Evolutionary conservation across 1,140 invertebrate genomes (phyloP).

Genomic region (Scaptomyza hsui): DNA sequence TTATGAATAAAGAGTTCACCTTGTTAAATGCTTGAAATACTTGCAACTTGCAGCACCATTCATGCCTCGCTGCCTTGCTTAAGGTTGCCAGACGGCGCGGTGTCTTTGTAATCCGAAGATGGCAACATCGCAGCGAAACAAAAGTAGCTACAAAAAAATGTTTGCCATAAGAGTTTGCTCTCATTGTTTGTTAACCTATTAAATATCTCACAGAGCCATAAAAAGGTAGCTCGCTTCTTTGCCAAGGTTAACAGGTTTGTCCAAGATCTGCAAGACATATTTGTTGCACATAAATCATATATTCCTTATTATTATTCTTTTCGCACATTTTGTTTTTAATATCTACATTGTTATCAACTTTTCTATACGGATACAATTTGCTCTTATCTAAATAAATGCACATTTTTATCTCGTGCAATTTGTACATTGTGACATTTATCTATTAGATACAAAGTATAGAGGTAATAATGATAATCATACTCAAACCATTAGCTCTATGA

Average conservation of each 20-base stretch:
- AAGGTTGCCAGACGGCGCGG: slow-evolving; percentile 18
- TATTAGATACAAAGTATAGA: slow-evolving; percentile 1
- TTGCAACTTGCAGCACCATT: slow-evolving; percentile 48
- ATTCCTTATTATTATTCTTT: too few relatives aligned
- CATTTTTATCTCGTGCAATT: background rate
- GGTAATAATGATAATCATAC: background rate
- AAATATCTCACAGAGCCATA: slow-evolving; percentile 22
- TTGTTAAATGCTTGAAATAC: slow-evolving; percentile 36
- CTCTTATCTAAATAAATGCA: slow-evolving; percentile 1
- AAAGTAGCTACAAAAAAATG: too few relatives aligned
- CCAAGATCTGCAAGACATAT: background rate
- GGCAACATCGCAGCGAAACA: background rate
- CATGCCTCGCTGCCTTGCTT: slow-evolving; percentile 49
- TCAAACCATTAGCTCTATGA: background rate
- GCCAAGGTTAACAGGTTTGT: slow-evolving; percentile 61
- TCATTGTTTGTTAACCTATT: slow-evolving; percentile 68
- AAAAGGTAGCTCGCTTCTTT: slow-evolving; percentile 28
- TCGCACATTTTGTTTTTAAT: background rate
- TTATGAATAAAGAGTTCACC: slow-evolving; percentile 25
- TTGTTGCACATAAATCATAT: too few relatives aligned
- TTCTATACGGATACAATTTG: background rate
- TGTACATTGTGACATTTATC: background rate
- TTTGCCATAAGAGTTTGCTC: slow-evolving; percentile 11
- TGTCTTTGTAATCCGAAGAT: slow-evolving; percentile 24
- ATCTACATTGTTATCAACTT: background rate